Evolutionary conservation across 2,888 invertebrate species (phyloP).

Genomic region (Lasioglossum pauxillum): DNA sequence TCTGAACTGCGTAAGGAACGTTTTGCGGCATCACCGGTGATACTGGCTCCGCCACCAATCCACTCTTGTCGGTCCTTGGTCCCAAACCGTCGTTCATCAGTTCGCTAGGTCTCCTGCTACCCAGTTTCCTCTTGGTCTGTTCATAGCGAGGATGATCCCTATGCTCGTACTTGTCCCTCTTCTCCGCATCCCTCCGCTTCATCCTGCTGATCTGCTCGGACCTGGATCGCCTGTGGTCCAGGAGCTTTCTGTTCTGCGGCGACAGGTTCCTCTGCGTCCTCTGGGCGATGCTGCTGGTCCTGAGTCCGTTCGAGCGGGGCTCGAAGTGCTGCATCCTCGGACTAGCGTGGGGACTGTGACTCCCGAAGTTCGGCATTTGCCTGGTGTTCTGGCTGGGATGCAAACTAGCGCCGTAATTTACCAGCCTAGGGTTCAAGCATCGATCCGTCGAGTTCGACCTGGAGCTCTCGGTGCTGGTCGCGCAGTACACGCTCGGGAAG

Average conservation of each 20-base stretch:
- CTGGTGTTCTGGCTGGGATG: slow-evolving; percentile 82
- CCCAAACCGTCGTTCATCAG: slow-evolving; percentile 81
- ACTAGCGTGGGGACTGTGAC: slow-evolving; percentile 81
- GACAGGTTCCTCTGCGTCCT: slow-evolving; percentile 67
- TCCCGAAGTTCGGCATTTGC: slow-evolving; percentile 82
- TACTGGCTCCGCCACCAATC: slow-evolving; percentile 70
- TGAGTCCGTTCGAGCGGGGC: slow-evolving; percentile 66
- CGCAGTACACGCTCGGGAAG: slow-evolving; percentile 54
- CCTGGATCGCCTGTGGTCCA: slow-evolving; percentile 80
- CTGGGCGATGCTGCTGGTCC: slow-evolving; percentile 40
- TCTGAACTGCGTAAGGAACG: slow-evolving; percentile 41
- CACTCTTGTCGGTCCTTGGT: slow-evolving; percentile 82
- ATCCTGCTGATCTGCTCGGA: slow-evolving; percentile 79
- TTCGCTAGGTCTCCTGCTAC: slow-evolving; percentile 60
- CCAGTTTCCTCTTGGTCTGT: slow-evolving; percentile 62
- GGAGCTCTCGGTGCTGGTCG: slow-evolving; percentile 80
- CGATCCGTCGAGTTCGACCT: slow-evolving; percentile 82
- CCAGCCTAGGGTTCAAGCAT: slow-evolving; percentile 77
- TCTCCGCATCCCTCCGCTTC: slow-evolving; percentile 72
- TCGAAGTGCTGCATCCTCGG: slow-evolving; percentile 82
- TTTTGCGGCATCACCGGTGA: slow-evolving; percentile 49
- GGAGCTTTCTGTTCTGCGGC: slow-evolving; percentile 78
- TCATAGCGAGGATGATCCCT: slow-evolving; percentile 56
- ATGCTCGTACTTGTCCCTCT: slow-evolving; percentile 66
- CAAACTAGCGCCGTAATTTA: slow-evolving; percentile 79